phyloP scores from a whole-genome alignment of 2,113 vertebrate species.

The Ceyx cyanopectus region DNA sequence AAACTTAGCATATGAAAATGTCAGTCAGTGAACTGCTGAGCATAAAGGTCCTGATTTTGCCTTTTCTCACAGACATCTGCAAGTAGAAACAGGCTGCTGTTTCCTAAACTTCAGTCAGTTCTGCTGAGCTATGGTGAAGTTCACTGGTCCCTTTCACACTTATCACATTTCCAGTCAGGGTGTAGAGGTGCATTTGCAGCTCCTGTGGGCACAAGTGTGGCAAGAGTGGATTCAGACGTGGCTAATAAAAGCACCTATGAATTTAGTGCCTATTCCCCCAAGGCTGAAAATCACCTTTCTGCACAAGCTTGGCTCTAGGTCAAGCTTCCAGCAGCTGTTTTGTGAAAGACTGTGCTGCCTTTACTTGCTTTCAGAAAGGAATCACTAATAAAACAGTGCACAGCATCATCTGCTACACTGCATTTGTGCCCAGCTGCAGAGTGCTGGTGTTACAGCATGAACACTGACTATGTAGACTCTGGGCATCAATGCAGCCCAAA shows the following conservation, averaged over 20 bases:
- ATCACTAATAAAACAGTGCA: not conserved
- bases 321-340: not conserved
- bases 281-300: not conserved
- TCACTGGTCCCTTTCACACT: not conserved
- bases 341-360: not conserved
- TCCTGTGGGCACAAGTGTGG: not conserved
- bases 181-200: not conserved
- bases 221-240: not conserved
- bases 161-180: not conserved
- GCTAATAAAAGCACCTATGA: not conserved
- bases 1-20: not conserved
- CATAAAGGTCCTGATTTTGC: not conserved
- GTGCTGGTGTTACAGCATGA: accelerated
- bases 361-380: not conserved
- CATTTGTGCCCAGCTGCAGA: not conserved
- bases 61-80: not conserved
- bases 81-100: not conserved
- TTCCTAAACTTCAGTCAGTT: not conserved
- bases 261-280: not conserved
- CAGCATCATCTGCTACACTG: not conserved
- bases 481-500: not conserved
- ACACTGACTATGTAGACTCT: accelerated
- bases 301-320: not conserved
- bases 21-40: not conserved
- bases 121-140: not conserved